phyloP scores from a whole-genome alignment of 2,888 invertebrate species.

The Heliconius erato region DNA sequence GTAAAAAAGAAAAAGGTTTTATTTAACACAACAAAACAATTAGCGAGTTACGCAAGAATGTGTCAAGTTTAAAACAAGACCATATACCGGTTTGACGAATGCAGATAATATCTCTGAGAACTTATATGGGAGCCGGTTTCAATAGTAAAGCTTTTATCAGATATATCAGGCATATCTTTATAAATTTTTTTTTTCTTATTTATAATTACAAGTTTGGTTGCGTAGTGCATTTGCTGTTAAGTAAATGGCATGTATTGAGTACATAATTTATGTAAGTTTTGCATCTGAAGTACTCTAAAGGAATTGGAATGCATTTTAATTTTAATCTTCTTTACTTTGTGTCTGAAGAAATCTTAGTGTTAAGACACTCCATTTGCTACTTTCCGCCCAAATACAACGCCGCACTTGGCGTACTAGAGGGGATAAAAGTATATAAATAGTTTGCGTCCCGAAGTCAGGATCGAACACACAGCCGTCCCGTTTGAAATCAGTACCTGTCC shows the following conservation, averaged over 20 bases:
- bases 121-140: slow-evolving; percentile 48
- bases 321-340: too few species aligned
- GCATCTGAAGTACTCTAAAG: neutral
- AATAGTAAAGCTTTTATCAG: slow-evolving; percentile 42
- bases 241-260: neutral
- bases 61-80: slow-evolving; percentile 51
- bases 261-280: neutral
- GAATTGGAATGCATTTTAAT: neutral
- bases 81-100: slow-evolving; percentile 49
- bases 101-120: slow-evolving; percentile 50
- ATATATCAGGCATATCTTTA: slow-evolving; percentile 12
- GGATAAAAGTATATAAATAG: neutral
- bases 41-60: slow-evolving; percentile 51
- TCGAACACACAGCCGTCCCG: too few species aligned
- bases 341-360: too few species aligned
- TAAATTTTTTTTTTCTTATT: slow-evolving; percentile 15
- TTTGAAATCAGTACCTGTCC: too few species aligned
- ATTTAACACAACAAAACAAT: slow-evolving; percentile 40
- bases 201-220: slow-evolving; percentile 14
- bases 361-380: too few species aligned
- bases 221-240: slow-evolving; percentile 9
- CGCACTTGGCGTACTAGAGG: neutral
- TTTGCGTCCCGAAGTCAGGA: neutral
- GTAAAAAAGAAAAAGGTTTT: neutral
- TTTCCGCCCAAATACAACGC: neutral